phyloP scores from a whole-genome alignment of 64 coral and sea anemone species.

The Stichodactyla helianthus region DNA sequence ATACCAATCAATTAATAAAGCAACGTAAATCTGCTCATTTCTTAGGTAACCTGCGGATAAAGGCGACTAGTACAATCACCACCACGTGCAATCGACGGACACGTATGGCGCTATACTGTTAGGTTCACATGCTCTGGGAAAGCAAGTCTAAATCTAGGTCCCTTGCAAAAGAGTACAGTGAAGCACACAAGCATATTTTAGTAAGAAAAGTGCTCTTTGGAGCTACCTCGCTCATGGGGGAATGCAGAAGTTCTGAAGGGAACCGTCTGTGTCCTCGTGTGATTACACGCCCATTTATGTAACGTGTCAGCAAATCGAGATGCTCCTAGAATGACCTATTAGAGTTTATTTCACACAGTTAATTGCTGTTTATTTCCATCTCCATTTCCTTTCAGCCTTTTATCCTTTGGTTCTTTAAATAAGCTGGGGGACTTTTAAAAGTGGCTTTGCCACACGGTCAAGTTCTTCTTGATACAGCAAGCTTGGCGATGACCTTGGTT shows the following conservation, averaged over 20 bases:
- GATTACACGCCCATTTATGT: neutral
- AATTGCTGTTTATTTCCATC: neutral
- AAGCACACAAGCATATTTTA: neutral
- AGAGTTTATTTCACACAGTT: neutral
- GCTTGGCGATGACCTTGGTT: neutral
- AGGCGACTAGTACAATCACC: slow-evolving; percentile 16
- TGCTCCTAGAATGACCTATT: neutral
- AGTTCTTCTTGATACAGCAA: neutral
- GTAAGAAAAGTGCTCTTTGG: neutral
- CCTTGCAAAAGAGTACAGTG: neutral
- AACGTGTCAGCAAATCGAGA: neutral
- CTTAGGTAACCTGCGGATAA: slow-evolving; percentile 35
- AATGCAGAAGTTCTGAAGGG: neutral
- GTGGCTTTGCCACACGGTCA: neutral
- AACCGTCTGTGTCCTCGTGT: neutral
- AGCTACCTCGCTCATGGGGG: neutral
- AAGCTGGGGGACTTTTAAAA: neutral
- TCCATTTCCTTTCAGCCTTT: neutral
- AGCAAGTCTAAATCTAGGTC: slow-evolving; percentile 1
- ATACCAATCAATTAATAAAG: slow-evolving; percentile 34
- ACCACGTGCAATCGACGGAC: slow-evolving; percentile 24
- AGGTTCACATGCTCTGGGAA: slow-evolving; percentile 23
- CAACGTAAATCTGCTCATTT: slow-evolving; percentile 19
- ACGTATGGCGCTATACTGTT: slow-evolving; percentile 27
- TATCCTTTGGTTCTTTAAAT: neutral